phyloP scores from a whole-genome alignment of 30 jellyfish, hydroid and myxozoan species.

The Chironex yamaguchii region DNA sequence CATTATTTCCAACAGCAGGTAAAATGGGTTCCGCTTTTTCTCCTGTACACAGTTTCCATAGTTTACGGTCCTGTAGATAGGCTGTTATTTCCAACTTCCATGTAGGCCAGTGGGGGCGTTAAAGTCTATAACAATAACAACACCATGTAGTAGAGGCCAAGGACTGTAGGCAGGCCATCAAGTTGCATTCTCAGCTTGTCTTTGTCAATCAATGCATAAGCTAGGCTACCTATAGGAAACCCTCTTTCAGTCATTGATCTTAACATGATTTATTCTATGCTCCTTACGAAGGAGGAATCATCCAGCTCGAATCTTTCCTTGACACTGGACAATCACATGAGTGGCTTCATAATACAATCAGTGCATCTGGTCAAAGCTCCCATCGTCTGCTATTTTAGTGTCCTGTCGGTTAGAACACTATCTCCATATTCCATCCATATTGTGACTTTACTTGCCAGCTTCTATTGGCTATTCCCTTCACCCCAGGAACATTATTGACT shows the following conservation, averaged over 20 bases:
- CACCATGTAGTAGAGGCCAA: constrained; percentile 44
- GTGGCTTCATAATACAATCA: constrained; percentile 36
- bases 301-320: constrained; percentile 30
- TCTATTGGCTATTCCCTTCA: no score
- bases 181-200: constrained; percentile 50
- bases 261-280: constrained; percentile 31
- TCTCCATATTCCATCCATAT: background rate
- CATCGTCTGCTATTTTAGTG: background rate
- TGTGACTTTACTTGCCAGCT: no score
- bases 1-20: no score
- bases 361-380: constrained; percentile 57
- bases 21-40: no score
- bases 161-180: constrained; percentile 71
- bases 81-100: no score
- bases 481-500: constrained; percentile 17
- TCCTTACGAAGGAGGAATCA: constrained; percentile 8
- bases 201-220: constrained; percentile 42
- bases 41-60: no score
- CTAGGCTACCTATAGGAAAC: constrained; percentile 16
- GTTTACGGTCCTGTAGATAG: no score
- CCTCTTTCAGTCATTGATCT: constrained; percentile 34
- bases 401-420: background rate
- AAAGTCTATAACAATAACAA: no score
- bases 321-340: constrained; percentile 18
- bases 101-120: no score